These are phyloP conservation scores for Gadus macrocephalus DNA, from an alignment of 2,113 vertebrate genomes.

Conservation along the genomic window DNA sequence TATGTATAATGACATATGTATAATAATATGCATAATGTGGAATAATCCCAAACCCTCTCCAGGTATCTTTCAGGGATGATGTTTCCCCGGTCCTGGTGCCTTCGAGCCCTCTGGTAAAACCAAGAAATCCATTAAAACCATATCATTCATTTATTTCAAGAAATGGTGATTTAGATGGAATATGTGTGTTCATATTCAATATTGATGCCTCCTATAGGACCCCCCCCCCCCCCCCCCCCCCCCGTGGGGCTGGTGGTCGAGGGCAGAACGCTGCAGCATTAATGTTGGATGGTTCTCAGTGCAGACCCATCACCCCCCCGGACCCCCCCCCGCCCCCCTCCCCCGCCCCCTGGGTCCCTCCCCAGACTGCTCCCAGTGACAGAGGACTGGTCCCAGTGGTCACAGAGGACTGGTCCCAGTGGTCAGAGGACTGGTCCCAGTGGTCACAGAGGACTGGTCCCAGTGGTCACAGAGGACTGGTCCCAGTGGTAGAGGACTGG, in stretches of 20 bases:
- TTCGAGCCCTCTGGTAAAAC: background rate
- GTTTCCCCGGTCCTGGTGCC: background rate
- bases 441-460: too few species aligned
- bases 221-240: background rate
- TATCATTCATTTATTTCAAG: constrained; percentile 22
- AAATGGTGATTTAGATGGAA: constrained; percentile 24
- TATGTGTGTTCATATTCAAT: constrained; percentile 31
- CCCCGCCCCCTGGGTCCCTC: too few species aligned
- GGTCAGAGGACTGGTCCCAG: too few species aligned
- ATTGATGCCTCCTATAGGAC: constrained; percentile 23
- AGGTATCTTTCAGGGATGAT: background rate
- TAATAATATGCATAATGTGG: too few species aligned
- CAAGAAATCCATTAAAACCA: constrained; percentile 1
- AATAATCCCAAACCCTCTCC: background rate
- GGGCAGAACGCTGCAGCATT: constrained; percentile 17
- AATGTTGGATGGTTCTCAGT: constrained; percentile 29
- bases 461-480: too few species aligned
- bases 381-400: too few species aligned
- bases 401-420: too few species aligned
- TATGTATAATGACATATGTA: too few species aligned
- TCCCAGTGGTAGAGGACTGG: too few species aligned
- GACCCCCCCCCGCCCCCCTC: too few species aligned
- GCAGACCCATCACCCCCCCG: background rate
- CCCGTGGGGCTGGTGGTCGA: background rate
- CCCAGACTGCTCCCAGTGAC: too few species aligned